Evolutionary conservation across 2,888 invertebrate genomes (phyloP), one percentile per base, ranked within the genome.

Genomic region (Gandaritis pyraliata): DNA sequence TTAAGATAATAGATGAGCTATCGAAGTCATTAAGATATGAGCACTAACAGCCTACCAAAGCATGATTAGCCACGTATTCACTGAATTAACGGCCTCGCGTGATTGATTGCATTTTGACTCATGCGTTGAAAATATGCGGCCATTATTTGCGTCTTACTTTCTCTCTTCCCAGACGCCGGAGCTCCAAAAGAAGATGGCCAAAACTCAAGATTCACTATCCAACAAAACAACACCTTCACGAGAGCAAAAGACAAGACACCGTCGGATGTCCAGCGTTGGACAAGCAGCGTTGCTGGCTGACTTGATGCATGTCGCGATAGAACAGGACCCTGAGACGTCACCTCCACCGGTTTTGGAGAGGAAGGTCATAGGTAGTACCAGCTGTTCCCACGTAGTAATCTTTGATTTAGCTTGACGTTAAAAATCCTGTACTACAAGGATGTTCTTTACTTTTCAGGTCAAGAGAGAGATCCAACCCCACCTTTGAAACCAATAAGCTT

Each of bases 381-480:
- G 13, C n/a, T 41, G 2, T 7, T 15, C 7, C 41, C 8, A 41
- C 38, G 4, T n/a, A n/a, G 4, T n/a, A n/a, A 39, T 39, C n/a
- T 39, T n/a, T 6, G 38, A n/a, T 6, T n/a, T 4, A 12, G n/a
- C 0, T n/a, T 4, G 6, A n/a, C n/a, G 5, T 5, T 39, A 5
- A 1, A n/a, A 39, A 39, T n/a, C 38, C 13, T 12, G n/a, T 33
- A 33, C 8, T 33, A 23, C 23, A 6, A 23, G 23, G 33, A 11
- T 38, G 38, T 5, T 13, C 13, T 29, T 29, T 36, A 11, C 6
- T n/a, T 18, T 11, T 38, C 23, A 90, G 90, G 88, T 7, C 90
- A 90, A 83, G 91, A 91, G 72, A 79, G 89, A 67, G 90, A 90
- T 49, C 86, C 86, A 33, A 78, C 81, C 0, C 75, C 81, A 8